Conservation (phyloP, 1,140 invertebrate genomes). For the Heterodera schachtii region DNA sequence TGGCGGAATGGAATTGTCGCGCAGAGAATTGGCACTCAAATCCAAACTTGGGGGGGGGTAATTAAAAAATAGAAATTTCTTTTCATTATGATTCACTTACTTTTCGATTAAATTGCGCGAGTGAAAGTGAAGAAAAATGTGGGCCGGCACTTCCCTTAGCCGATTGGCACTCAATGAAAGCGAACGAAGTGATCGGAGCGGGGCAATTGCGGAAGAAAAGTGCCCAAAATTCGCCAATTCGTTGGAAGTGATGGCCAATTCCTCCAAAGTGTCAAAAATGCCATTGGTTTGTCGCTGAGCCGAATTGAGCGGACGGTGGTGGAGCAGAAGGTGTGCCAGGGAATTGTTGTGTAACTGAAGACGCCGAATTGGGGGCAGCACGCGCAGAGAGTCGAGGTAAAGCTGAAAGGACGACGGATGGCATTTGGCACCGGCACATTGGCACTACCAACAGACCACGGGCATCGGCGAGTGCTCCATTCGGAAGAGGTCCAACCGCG, state of each 20-base stretch:
- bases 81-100: background rate
- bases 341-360: slow-evolving; percentile 20
- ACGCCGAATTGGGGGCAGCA: slow-evolving; percentile 4
- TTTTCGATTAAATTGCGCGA: slow-evolving; percentile 18
- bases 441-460: background rate
- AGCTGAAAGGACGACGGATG: slow-evolving; percentile 14
- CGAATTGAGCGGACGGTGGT: background rate
- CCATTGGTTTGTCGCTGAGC: background rate
- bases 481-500: slow-evolving; percentile 3
- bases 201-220: slow-evolving; percentile 7
- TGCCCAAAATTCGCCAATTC: slow-evolving; percentile 19
- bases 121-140: slow-evolving; percentile 20
- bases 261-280: slow-evolving; percentile 13
- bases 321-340: slow-evolving; percentile 6
- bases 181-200: slow-evolving; percentile 8
- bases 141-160: slow-evolving; percentile 2
- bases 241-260: slow-evolving; percentile 18
- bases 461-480: slow-evolving; percentile 22
- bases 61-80: background rate
- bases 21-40: slow-evolving; percentile 53
- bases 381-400: background rate
- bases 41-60: slow-evolving; percentile 37
- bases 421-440: background rate
- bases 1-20: slow-evolving; percentile 37
- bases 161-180: slow-evolving; percentile 25